These are phyloP conservation scores for Amia ocellicauda DNA, from an alignment of 2,113 vertebrate species.

Conservation along the genomic window DNA sequence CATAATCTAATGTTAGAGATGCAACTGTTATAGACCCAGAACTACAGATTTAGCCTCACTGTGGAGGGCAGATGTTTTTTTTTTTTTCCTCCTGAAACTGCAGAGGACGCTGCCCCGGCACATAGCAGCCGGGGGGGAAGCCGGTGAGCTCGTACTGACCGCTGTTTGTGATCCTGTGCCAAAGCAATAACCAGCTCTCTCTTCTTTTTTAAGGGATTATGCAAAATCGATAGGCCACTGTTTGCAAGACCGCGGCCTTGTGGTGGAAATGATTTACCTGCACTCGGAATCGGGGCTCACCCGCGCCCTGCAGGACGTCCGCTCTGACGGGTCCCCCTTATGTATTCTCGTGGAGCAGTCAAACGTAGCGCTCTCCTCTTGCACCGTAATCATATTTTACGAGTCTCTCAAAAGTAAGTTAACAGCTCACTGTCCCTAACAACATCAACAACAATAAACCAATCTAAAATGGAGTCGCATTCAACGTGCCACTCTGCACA, in stretches of 20 bases:
- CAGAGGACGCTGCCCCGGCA: neutral
- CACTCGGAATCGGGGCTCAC: constrained; percentile 62
- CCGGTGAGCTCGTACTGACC: neutral
- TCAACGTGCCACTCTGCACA: too few species aligned
- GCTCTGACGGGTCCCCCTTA: constrained; percentile 69
- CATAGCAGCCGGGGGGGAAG: neutral
- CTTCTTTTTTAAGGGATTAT: constrained; percentile 75
- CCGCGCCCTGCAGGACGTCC: constrained; percentile 69
- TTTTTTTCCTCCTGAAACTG: neutral
- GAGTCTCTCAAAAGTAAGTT: constrained; percentile 79
- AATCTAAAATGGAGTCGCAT: constrained; percentile 4
- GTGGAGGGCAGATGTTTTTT: neutral
- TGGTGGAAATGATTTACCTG: constrained; percentile 74
- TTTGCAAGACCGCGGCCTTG: constrained; percentile 69
- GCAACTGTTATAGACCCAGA: too few species aligned
- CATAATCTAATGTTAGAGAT: too few species aligned
- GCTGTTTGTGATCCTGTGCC: constrained; percentile 33
- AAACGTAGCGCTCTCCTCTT: constrained; percentile 66
- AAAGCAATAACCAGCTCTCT: constrained; percentile 61
- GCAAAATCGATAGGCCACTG: constrained; percentile 65
- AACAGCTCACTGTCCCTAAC: constrained; percentile 35
- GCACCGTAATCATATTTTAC: constrained; percentile 72
- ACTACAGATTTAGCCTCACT: too few species aligned
- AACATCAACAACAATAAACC: constrained; percentile 19
- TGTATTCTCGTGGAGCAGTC: constrained; percentile 75